phyloP scores from a whole-genome alignment of 2,888 invertebrate genomes.

The Sepiola atlantica region DNA sequence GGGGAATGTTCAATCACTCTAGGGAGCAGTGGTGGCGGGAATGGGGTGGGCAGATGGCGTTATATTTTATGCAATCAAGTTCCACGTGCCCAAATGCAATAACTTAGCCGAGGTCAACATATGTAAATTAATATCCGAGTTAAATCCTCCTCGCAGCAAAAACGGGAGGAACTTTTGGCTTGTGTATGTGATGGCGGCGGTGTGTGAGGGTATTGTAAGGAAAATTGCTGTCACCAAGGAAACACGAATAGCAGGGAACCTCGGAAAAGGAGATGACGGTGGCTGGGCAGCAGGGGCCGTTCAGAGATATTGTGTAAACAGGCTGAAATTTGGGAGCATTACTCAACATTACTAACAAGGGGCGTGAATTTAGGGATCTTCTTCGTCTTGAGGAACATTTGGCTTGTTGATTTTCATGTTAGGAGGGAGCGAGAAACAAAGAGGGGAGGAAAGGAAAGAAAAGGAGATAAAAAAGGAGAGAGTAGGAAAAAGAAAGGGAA shows the following conservation, averaged over 20 bases:
- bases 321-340: background rate
- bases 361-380: background rate
- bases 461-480: background rate
- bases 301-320: conserved; percentile 10
- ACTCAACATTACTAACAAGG: background rate
- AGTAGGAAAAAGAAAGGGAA: background rate
- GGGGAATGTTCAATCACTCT: background rate
- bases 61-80: conserved; percentile 22
- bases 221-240: conserved; percentile 13
- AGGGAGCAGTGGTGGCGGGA: background rate
- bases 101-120: background rate
- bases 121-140: conserved; percentile 20
- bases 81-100: background rate
- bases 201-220: background rate
- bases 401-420: background rate
- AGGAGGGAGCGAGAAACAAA: background rate
- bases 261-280: background rate
- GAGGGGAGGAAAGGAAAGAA: background rate
- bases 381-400: background rate
- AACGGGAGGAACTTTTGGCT: conserved; percentile 32
- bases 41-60: background rate
- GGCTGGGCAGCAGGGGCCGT: background rate
- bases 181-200: no score
- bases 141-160: conserved; percentile 8
- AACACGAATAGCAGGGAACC: background rate